Base-by-base conservation (phyloP, 2,113 vertebrate species). In the Lethenteron reissneri region DNA sequence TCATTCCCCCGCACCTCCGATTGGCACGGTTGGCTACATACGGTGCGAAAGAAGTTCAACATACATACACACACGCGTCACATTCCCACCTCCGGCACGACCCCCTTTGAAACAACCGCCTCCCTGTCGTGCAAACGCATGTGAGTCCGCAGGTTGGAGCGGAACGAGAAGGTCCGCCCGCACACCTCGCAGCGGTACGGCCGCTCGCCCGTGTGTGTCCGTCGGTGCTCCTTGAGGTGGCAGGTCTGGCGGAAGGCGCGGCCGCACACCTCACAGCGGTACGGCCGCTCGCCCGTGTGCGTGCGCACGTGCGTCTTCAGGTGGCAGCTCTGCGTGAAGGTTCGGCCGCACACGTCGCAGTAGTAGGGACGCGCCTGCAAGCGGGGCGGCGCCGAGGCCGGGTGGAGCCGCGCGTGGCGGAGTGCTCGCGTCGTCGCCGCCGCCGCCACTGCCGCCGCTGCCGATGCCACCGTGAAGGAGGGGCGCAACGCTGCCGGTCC, bases 201-300 rank as follows among this genome's bases (percentile, higher is more conserved):
- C 64, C 25, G n/a, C 2, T 25, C n/a, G 9, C 64, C 64, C 25
- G 64, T 68, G 64, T 68, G 64, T 3, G 25, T 68, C n/a, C 64
- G 64, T 11, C n/a, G 25, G 64, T 68, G 64, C n/a, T 25, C n/a
- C n/a, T 25, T n/a, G 64, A 68, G 64, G n/a, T n/a, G 21, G n/a
- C 25, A 25, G 25, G n/a, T 68, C n/a, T 21, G 25, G n/a, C 25
- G n/a, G 64, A 68, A 68, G n/a, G n/a, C 64, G n/a, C 64, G 64
- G 64, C 64, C 25, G 64, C 64, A 68, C n/a, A 17, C 64, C n/a
- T 68, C 25, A 9, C 64, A 68, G 25, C 64, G 64, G 10, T 68
- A 68, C 64, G 64, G 64, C n/a, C 64, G 64, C 25, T 68, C 64
- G 64, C 64, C 64, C 64, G 64, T 68, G 64, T 68, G 64, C n/a